A percentile compares a stretch with the other conserved stretches of the same genome.
Conservation (phyloP, 2,888 invertebrate genomes). For the Ditula angustiorana region DNA sequence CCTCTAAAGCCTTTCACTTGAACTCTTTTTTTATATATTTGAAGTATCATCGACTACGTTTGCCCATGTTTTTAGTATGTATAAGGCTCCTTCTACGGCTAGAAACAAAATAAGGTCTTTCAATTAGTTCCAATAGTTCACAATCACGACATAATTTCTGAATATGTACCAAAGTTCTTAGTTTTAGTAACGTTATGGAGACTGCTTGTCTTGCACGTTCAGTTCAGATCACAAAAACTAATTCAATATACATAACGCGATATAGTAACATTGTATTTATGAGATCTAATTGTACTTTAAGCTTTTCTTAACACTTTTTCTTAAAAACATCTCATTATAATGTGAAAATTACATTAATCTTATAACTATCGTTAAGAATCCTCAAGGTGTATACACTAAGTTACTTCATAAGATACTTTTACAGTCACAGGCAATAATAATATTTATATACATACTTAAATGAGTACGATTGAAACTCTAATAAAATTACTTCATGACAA, state of each 20-base stretch:
- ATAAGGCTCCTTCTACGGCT: no score
- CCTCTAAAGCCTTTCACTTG: no score
- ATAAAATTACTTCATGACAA: not conserved
- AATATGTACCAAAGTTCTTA: no score
- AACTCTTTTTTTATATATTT: no score
- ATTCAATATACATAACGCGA: constrained; percentile 19
- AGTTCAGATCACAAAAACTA: not conserved
- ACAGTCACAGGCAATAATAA: constrained; percentile 6
- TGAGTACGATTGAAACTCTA: not conserved
- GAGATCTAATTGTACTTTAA: constrained; percentile 66
- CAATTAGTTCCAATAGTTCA: no score
- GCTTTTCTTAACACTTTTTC: constrained; percentile 41
- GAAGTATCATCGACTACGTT: no score
- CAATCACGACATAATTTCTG: no score
- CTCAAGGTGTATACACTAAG: constrained; percentile 53
- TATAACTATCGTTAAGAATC: constrained; percentile 43
- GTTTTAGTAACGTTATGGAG: no score
- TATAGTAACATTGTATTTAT: constrained; percentile 48
- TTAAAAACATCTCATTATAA: constrained; percentile 44
- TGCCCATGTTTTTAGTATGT: no score
- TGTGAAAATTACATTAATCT: constrained; percentile 38
- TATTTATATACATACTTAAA: not conserved
- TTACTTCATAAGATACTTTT: constrained; percentile 53
- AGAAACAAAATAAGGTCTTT: no score
- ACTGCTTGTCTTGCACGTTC: no score